A percentile compares a stretch with the other conserved stretches of the same genome.
phyloP scores from a whole-genome alignment of 2,797 vertebrate genomes.

The Sebastiscus tertius region DNA sequence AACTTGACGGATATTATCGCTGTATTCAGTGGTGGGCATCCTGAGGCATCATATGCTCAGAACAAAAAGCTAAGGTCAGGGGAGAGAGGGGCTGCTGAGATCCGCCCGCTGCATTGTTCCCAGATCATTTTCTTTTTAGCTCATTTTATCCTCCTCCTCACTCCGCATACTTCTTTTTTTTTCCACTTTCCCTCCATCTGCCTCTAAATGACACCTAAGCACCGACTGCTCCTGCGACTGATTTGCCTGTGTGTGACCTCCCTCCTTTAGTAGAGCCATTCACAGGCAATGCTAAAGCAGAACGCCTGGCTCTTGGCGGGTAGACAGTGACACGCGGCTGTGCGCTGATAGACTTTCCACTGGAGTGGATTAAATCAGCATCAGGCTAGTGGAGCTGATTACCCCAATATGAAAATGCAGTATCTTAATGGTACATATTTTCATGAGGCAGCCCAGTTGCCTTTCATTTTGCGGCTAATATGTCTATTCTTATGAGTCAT shows the following conservation, averaged over 20 bases:
- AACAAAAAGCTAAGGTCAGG: constrained; percentile 74
- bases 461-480: constrained; percentile 99
- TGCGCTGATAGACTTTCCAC: constrained; percentile 96
- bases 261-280: constrained; percentile 78
- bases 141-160: constrained; percentile 51
- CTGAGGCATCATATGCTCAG: constrained; percentile 67
- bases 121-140: constrained; percentile 59
- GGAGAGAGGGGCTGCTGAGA: constrained; percentile 57
- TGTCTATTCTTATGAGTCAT: constrained; percentile 99
- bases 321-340: constrained; percentile 90
- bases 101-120: constrained; percentile 67
- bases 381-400: constrained; percentile 96
- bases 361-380: constrained; percentile 99
- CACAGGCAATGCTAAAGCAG: constrained; percentile 85
- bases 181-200: constrained; percentile 47
- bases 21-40: constrained; percentile 73
- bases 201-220: constrained; percentile 68
- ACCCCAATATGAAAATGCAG: constrained; percentile 94
- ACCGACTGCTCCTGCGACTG: constrained; percentile 50
- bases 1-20: constrained; percentile 76
- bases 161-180: constrained; percentile 10
- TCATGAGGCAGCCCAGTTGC: constrained; percentile 96
- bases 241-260: constrained; percentile 69
- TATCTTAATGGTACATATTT: constrained; percentile 99
- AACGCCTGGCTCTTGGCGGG: constrained; percentile 86